A percentile compares a stretch with the other conserved stretches of the same genome.
phyloP scores from a whole-genome alignment of 2,113 vertebrate species.

The Nasalis larvatus region DNA sequence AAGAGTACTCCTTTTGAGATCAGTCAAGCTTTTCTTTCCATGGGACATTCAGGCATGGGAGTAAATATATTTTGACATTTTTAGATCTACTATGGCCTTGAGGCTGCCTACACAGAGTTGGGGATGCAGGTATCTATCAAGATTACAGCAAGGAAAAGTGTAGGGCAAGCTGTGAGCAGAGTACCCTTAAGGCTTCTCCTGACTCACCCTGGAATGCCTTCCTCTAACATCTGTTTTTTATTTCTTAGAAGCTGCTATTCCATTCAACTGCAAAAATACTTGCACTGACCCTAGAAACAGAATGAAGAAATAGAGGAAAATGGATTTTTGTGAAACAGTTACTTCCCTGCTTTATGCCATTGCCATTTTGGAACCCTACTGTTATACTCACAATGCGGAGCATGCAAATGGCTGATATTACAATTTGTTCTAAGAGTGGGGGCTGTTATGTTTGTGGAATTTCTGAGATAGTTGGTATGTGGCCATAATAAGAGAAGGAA shows the following conservation, averaged over 20 bases:
- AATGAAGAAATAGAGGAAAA: constrained; percentile 60
- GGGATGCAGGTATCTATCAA: neutral
- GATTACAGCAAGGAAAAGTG: constrained; percentile 24
- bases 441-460: constrained; percentile 6
- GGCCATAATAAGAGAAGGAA: neutral
- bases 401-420: neutral
- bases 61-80: constrained; percentile 37
- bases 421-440: neutral
- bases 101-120: neutral
- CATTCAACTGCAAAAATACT: constrained; percentile 75
- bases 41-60: constrained; percentile 25
- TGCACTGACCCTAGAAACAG: constrained; percentile 67
- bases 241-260: constrained; percentile 74
- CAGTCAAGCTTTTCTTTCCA: neutral
- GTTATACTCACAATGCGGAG: neutral
- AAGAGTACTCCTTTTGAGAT: constrained; percentile 33
- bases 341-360: constrained; percentile 10
- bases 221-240: constrained; percentile 74
- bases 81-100: neutral
- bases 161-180: neutral
- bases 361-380: neutral
- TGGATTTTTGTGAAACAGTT: constrained; percentile 35
- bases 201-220: constrained; percentile 68
- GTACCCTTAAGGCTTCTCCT: constrained; percentile 49
- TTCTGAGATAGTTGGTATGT: neutral